A percentile compares a stretch with the other conserved stretches of the same genome.
Evolutionary conservation across 1,140 invertebrate species (phyloP).

Genomic region (Papilio machaon): DNA sequence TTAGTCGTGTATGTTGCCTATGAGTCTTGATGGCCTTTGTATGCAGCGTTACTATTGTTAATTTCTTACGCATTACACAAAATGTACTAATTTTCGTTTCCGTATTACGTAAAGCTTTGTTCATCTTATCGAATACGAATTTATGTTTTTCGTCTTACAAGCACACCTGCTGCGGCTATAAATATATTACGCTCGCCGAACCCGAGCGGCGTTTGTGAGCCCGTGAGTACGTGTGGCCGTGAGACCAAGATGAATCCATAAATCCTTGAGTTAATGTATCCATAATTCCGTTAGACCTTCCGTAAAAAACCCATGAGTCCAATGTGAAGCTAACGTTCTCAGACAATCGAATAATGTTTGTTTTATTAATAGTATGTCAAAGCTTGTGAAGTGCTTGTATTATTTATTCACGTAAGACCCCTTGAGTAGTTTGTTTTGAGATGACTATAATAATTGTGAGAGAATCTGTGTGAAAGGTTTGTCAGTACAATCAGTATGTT

Average conservation of each 20-base stretch:
- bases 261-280: background rate
- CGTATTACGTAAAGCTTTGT: conserved; percentile 57
- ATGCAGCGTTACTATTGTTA: background rate
- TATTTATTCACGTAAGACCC: conserved; percentile 54
- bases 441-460: conserved; percentile 52
- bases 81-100: conserved; percentile 1
- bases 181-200: conserved; percentile 48
- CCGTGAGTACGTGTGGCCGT: background rate
- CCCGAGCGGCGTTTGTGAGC: background rate
- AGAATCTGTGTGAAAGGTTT: background rate
- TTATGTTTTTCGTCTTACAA: conserved; percentile 77
- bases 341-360: conserved; percentile 56
- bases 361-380: conserved; percentile 59
- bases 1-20: background rate
- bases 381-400: conserved; percentile 54
- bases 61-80: background rate
- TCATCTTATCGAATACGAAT: conserved; percentile 72
- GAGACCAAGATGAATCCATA: background rate
- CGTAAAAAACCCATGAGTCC: background rate
- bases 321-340: conserved; percentile 39
- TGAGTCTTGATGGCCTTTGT: background rate
- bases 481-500: background rate
- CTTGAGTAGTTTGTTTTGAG: conserved; percentile 59
- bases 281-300: background rate
- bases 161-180: conserved; percentile 70